Evolutionary conservation across 2,797 vertebrate species (phyloP).

Genomic region (Premnoplex brunnescens): DNA sequence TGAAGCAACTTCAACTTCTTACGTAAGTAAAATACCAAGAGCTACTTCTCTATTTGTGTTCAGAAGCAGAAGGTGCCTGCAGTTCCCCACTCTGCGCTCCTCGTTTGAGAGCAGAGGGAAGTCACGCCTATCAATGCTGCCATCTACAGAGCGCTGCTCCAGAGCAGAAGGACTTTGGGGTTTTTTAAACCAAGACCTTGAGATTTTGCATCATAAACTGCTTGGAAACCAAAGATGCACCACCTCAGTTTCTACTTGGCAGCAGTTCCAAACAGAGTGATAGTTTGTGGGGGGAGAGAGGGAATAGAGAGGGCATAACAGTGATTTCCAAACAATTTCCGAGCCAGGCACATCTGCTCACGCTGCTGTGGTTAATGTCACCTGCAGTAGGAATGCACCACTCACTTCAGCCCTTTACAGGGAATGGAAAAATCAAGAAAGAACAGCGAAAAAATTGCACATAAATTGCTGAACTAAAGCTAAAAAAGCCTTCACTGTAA

Average conservation of each 20-base stretch:
- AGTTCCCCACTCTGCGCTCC: not conserved
- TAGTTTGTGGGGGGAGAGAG: not conserved
- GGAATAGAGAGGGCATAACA: not conserved
- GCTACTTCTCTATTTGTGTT: not conserved
- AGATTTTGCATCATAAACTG: not conserved
- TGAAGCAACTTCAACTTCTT: slow-evolving; percentile 9
- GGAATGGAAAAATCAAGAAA: not conserved
- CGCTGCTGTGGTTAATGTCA: not conserved
- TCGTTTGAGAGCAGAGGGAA: not conserved
- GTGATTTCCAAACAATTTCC: not conserved
- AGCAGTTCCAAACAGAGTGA: not conserved
- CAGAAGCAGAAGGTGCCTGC: not conserved
- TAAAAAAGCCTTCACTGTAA: not conserved
- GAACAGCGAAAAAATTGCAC: not conserved
- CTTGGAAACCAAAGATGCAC: not conserved
- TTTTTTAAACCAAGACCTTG: not conserved
- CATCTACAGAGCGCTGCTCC: slow-evolving; percentile 20
- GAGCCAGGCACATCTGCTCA: not conserved
- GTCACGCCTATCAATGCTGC: slow-evolving; percentile 50
- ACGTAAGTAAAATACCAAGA: slow-evolving; percentile 5
- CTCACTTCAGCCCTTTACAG: not conserved
- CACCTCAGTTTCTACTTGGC: not conserved
- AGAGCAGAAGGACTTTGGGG: not conserved
- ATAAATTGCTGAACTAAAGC: not conserved
- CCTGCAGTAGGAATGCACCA: not conserved